These are phyloP conservation scores for Oostethus manadensis DNA, from an alignment of 2,113 vertebrate species.

Conservation along the genomic window DNA sequence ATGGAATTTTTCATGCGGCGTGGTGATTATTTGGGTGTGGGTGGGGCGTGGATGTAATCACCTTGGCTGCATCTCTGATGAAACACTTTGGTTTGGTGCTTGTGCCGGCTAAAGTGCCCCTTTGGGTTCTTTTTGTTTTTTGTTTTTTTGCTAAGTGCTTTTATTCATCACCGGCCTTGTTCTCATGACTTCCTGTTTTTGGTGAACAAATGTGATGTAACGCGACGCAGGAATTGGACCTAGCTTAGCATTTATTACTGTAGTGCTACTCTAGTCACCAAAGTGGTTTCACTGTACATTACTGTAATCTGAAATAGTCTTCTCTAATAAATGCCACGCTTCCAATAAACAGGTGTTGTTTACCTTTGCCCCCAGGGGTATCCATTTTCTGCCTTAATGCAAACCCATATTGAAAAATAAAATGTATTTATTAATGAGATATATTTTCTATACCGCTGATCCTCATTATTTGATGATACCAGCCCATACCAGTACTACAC, in stretches of 20 bases:
- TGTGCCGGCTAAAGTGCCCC: constrained; percentile 37
- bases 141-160: constrained; percentile 18
- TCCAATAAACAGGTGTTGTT: too few species aligned
- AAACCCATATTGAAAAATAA: too few species aligned
- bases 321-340: too few species aligned
- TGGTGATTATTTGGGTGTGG: constrained; percentile 76
- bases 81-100: constrained; percentile 56
- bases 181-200: constrained; percentile 5
- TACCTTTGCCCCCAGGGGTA: too few species aligned
- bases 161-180: constrained; percentile 5
- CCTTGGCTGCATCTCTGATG: constrained; percentile 66
- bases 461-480: too few species aligned
- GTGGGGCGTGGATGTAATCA: constrained; percentile 66
- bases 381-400: too few species aligned
- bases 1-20: constrained; percentile 68
- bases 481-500: too few species aligned
- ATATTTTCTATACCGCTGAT: too few species aligned
- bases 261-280: too few species aligned
- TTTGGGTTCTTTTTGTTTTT: constrained; percentile 34
- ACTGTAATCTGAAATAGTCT: too few species aligned
- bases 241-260: background rate
- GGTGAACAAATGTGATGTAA: background rate
- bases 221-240: background rate
- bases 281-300: too few species aligned
- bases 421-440: too few species aligned